Evolutionary conservation across 1,140 invertebrate genomes (phyloP).

Genomic region (Helicoverpa armigera): DNA sequence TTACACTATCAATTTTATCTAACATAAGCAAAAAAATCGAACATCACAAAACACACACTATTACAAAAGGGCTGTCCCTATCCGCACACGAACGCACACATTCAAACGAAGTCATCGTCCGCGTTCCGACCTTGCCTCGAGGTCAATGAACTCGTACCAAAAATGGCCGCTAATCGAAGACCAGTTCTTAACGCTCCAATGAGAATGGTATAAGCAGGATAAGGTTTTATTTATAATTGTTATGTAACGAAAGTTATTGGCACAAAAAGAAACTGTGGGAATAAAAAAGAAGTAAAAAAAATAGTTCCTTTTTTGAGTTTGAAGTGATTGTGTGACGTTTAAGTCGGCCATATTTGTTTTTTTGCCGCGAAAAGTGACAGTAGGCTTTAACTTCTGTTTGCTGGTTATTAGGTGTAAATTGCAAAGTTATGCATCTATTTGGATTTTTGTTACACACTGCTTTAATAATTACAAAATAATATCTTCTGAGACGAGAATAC

Average conservation of each 20-base stretch:
- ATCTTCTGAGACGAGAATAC: too few species aligned
- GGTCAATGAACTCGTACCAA: slow-evolving; percentile 17
- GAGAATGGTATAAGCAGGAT: neutral
- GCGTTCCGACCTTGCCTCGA: slow-evolving; percentile 12
- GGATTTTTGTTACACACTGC: neutral
- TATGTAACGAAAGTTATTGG: too few species aligned
- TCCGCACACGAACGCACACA: neutral
- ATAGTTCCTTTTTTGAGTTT: too few species aligned
- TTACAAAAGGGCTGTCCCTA: neutral
- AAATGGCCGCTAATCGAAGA: slow-evolving; percentile 25
- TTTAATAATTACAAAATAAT: neutral
- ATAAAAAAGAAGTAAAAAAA: too few species aligned
- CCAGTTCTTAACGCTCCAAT: slow-evolving; percentile 7
- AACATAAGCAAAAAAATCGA: neutral
- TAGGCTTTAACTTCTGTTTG: too few species aligned
- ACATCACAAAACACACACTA: neutral
- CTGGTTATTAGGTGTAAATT: neutral
- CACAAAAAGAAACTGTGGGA: neutral
- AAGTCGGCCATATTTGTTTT: too few species aligned
- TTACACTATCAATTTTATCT: neutral
- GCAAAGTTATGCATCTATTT: neutral
- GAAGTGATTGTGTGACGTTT: too few species aligned
- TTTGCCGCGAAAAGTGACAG: too few species aligned
- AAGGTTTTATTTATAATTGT: too few species aligned
- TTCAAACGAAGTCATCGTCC: neutral